Percentiles rank a stretch among this genome's conserved stretches.
phyloP scores from a whole-genome alignment of 1,140 invertebrate species.

The Pinna nobilis region DNA sequence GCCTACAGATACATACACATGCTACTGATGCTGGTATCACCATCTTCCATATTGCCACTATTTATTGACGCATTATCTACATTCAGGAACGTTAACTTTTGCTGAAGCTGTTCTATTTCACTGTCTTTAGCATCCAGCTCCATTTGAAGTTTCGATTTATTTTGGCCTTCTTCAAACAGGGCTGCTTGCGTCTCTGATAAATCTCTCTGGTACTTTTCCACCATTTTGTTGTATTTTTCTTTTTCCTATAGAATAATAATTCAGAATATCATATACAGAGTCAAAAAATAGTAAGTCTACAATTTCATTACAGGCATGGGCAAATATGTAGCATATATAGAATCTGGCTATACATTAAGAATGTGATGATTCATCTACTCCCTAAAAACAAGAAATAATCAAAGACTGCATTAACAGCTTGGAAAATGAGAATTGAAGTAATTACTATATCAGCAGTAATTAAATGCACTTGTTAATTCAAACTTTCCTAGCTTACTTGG shows the following conservation, averaged over 20 bases:
- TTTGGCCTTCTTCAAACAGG: conserved; percentile 81
- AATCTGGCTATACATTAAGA: too few relatives aligned
- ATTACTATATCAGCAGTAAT: too few relatives aligned
- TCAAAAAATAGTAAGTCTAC: too few relatives aligned
- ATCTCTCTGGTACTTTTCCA: conserved; percentile 88
- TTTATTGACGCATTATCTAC: conserved; percentile 93
- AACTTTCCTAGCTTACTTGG: too few relatives aligned
- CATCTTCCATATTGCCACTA: conserved; percentile 79
- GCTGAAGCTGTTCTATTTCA: conserved; percentile 93
- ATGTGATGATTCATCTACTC: too few relatives aligned
- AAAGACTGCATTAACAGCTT: too few relatives aligned
- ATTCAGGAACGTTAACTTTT: conserved; percentile 79
- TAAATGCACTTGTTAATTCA: too few relatives aligned
- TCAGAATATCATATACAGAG: too few relatives aligned
- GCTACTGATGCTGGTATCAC: conserved; percentile 4
- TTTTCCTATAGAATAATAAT: conserved; percentile 82
- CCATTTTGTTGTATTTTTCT: conserved; percentile 93
- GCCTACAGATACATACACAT: conserved; percentile 1
- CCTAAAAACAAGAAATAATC: too few relatives aligned
- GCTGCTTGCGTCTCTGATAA: conserved; percentile 87
- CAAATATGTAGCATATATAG: too few relatives aligned
- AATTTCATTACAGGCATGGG: too few relatives aligned
- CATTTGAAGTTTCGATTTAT: conserved; percentile 90
- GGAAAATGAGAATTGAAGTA: too few relatives aligned
- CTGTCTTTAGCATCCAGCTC: conserved; percentile 97